These are phyloP conservation scores for Sycophila sp. DNA, from an alignment of 1,140 invertebrate species.

Conservation along the genomic window DNA sequence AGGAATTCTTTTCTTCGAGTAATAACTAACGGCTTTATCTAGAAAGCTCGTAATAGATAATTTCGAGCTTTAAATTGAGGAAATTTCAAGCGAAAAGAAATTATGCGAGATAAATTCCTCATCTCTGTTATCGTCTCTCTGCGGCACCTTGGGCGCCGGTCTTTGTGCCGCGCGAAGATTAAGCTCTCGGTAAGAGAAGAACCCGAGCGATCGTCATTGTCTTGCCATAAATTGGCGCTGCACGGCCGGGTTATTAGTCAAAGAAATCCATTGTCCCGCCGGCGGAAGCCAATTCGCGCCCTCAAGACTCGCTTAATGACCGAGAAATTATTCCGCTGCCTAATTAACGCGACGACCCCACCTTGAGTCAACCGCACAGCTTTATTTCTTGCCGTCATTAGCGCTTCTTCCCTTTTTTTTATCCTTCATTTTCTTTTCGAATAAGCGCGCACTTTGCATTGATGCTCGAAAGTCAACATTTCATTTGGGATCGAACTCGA, in stretches of 20 bases:
- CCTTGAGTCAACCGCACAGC: background rate
- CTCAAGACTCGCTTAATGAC: constrained; percentile 42
- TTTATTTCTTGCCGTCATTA: background rate
- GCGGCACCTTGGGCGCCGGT: too few relatives aligned
- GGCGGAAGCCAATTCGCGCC: constrained; percentile 22
- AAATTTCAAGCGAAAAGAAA: too few relatives aligned
- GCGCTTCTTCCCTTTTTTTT: background rate
- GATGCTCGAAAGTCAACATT: too few relatives aligned
- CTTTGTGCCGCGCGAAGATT: constrained; percentile 32
- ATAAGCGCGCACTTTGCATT: background rate
- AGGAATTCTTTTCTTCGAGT: too few relatives aligned
- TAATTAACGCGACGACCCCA: constrained; percentile 42
- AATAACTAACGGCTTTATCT: too few relatives aligned
- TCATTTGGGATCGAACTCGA: too few relatives aligned
- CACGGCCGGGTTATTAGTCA: constrained; percentile 19
- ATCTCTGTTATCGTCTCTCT: too few relatives aligned
- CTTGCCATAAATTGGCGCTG: background rate
- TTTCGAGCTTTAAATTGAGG: too few relatives aligned
- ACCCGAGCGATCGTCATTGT: background rate
- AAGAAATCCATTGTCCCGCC: constrained; percentile 24
- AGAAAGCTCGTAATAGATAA: too few relatives aligned
- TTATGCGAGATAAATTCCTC: too few relatives aligned
- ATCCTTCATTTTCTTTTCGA: background rate
- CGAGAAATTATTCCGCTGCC: constrained; percentile 46
- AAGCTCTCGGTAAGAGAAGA: background rate